Evolutionary conservation across 2,113 vertebrate genomes (phyloP).

Genomic region (Platichthys flesus): DNA sequence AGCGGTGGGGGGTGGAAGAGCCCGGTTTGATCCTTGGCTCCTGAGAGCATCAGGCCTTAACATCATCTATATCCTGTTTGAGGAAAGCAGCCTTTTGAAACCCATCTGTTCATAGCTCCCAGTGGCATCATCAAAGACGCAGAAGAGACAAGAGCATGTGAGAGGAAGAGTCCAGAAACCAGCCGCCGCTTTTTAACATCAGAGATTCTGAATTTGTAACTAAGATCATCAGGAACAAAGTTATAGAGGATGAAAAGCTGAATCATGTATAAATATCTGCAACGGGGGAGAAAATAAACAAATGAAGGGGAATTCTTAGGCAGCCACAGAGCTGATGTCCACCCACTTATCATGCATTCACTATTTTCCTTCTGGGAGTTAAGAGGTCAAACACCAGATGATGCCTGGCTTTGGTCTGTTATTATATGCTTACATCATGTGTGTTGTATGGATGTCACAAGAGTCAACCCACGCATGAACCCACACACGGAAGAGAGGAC

Average conservation of each 20-base stretch:
- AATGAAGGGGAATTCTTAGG: slow-evolving; percentile 55
- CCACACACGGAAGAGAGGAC: not conserved
- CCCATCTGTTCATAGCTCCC: slow-evolving; percentile 74
- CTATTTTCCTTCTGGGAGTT: slow-evolving; percentile 52
- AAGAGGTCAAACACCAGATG: slow-evolving; percentile 72
- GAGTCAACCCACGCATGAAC: slow-evolving; percentile 28
- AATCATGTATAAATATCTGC: slow-evolving; percentile 30
- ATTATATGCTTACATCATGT: slow-evolving; percentile 53
- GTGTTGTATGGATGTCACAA: slow-evolving; percentile 23
- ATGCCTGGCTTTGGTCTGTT: slow-evolving; percentile 44
- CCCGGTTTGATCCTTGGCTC: slow-evolving; percentile 69
- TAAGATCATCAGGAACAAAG: slow-evolving; percentile 48
- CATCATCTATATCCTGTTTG: slow-evolving; percentile 80
- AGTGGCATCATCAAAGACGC: slow-evolving; percentile 70
- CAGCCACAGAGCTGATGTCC: slow-evolving; percentile 36
- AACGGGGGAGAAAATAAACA: slow-evolving; percentile 49
- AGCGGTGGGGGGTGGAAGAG: slow-evolving; percentile 61
- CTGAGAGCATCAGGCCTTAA: slow-evolving; percentile 62
- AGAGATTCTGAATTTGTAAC: slow-evolving; percentile 48
- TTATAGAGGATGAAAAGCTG: slow-evolving; percentile 24
- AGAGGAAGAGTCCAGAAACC: slow-evolving; percentile 45
- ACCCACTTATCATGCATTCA: slow-evolving; percentile 65
- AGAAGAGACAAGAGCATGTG: slow-evolving; percentile 46
- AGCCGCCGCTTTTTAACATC: slow-evolving; percentile 33
- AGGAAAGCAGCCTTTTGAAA: slow-evolving; percentile 71